Evolutionary conservation across 2,888 invertebrate species (phyloP), one percentile per base, ranked within the genome.

Genomic region (Drosophila multiciliata): DNA sequence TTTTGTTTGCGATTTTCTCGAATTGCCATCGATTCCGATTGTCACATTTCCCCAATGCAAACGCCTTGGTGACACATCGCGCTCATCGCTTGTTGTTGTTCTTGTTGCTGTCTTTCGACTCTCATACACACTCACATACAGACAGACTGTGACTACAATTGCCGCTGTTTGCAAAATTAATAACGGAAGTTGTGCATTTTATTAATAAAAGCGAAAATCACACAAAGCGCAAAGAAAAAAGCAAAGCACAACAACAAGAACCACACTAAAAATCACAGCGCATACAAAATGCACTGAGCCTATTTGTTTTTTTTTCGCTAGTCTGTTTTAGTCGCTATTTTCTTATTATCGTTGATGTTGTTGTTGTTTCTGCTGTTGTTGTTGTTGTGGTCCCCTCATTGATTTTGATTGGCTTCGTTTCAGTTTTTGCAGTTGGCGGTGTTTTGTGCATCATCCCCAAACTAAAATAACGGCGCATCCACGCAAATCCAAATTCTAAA

Each of bases 111-210:
- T 86, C 75, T 59, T 70, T 66, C 49, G 60, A 72, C 29, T 42
- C 11, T 23, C 29, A 52, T 57, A 59, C 52, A 65, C 45, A 32
- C 35, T 55, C 12, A 45, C 55, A 49, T 52, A 67, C 49, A 36
- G 17, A 50, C 1, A 40, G 35, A 33, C 12, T 26, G 45, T 23
- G 48, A 73, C 55, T 60, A 66, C 81, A 86, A 86, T 90, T 89
- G 87, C 76, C 82, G 83, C 78, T 80, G 87, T 77, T 85, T 84
- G 89, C 84, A 85, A 87, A 90, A 91, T 91, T 91, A 91, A 91
- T 91, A 91, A 91, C 91, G 91, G 91, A 91, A 91, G 91, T 91
- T 91, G 91, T 91, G 91, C 91, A 91, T 91, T 91, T 91, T 91
- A 91, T 91, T 91, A 91, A 91, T 91, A 85, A 91, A 87, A 90